A percentile compares a stretch with the other conserved stretches of the same genome.
Evolutionary conservation across 35 echinoderm and acorn worm genomes (phyloP).

Genomic region (Ophiothrix spiculata): DNA sequence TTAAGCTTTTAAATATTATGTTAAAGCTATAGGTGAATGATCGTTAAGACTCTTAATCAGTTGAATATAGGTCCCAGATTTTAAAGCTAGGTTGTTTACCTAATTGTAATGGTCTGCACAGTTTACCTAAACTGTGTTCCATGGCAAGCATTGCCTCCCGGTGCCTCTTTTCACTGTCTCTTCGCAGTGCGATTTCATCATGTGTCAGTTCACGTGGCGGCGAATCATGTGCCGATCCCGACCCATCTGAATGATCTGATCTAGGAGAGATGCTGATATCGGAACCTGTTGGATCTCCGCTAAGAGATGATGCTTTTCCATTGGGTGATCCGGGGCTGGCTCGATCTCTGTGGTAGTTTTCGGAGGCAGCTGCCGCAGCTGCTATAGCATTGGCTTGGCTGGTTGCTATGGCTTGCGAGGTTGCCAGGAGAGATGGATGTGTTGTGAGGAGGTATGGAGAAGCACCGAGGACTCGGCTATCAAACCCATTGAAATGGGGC

Average conservation of each 20-base stretch:
- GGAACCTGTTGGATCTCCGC: constrained; percentile 34
- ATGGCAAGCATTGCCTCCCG: constrained; percentile 69
- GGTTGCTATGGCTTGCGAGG: constrained; percentile 78
- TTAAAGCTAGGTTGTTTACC: not conserved
- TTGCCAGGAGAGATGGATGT: constrained; percentile 78
- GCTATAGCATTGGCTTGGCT: constrained; percentile 55
- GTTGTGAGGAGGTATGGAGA: constrained; percentile 93
- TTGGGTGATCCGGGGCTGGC: constrained; percentile 41
- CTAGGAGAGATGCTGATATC: constrained; percentile 52
- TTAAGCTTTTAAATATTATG: not conserved
- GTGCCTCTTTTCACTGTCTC: constrained; percentile 50
- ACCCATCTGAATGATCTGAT: constrained; percentile 21
- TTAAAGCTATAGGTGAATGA: too few species aligned
- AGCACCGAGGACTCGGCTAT: constrained; percentile 42
- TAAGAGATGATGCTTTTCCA: constrained; percentile 45
- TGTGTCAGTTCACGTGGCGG: constrained; percentile 9
- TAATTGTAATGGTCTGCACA: not conserved
- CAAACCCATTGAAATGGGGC: constrained; percentile 82
- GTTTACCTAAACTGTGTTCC: constrained; percentile 71
- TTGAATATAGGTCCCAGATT: too few species aligned
- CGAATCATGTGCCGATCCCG: constrained; percentile 26
- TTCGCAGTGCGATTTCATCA: constrained; percentile 24
- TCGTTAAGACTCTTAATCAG: too few species aligned
- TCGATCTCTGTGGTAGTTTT: not conserved
- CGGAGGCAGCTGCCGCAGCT: constrained; percentile 3